Percentiles rank a stretch among this genome's conserved stretches.
phyloP scores from a whole-genome alignment of 1,140 invertebrate genomes.

The Octopus sinensis region DNA sequence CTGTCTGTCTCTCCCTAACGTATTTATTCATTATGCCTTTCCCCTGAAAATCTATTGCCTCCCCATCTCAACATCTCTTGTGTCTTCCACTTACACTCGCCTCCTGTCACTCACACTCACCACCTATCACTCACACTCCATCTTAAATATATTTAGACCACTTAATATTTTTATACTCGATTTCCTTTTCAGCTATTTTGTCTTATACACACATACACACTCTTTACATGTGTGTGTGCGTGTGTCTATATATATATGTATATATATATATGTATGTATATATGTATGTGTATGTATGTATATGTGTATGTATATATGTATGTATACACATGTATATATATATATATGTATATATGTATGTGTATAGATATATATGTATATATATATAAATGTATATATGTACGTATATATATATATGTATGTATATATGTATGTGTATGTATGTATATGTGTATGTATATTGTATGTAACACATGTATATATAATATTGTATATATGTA shows the following conservation, averaged over 20 bases:
- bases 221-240: background rate
- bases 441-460: background rate
- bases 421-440: background rate
- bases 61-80: background rate
- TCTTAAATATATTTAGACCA: background rate
- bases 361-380: background rate
- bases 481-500: too few species aligned
- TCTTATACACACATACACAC: background rate
- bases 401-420: background rate
- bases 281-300: background rate
- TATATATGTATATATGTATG: background rate
- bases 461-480: too few species aligned
- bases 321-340: background rate
- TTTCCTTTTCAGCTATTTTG: background rate
- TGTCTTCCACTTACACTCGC: too few species aligned
- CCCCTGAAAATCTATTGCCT: background rate
- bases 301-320: background rate
- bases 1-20: background rate
- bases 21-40: background rate
- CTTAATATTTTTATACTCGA: background rate
- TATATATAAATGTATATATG: background rate
- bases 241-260: background rate
- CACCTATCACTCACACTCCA: background rate
- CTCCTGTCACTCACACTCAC: background rate
- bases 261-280: background rate